Base-by-base conservation (phyloP, 1,140 invertebrate genomes). In the Papilio glaucus region DNA sequence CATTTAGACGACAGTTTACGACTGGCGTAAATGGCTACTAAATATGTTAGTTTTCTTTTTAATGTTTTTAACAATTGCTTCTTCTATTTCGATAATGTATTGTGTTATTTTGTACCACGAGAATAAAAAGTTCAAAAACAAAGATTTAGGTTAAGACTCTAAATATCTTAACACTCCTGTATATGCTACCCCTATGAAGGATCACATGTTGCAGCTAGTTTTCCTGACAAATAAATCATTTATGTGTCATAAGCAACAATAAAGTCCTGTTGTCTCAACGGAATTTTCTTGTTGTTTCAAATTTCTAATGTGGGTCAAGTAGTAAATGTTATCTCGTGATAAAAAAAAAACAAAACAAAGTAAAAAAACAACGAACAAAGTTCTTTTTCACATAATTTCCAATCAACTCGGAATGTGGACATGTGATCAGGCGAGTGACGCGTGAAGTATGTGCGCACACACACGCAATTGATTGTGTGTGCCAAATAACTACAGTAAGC, bases 341-440 rank as follows among this genome's bases (percentile, higher is more conserved):
- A 71, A 76, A 72, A 65, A 57, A 60, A 13, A 53, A 72, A 72
- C 68, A 65, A 76, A 76, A 72, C 45, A 72, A 29, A 78, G 45
- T 21, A 26, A 53, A 57, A 49, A 49, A 24, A 57, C 10, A 57
- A 57, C 21, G 42, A 57, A 57, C 49, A 38, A 49, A 53, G 67
- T 77, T 75, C 72, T 82, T 82, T 79, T 76, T 74, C 74, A 67
- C 74, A 72, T 74, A 73, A 75, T 71, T 76, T 77, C 71, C 73
- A 82, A 83, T 79, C 77, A 84, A 82, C 77, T 77, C 74, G 83
- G 87, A 89, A 88, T 89, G 87, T 87, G 79, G 82, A 84, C 84
- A 83, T 82, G 82, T 81, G 85, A 88, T 90, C 88, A 88, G 76
- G 77, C 82, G 81, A 71, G 61, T 77, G 75, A 76, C 83, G 81